phyloP scores from a whole-genome alignment of 2,113 vertebrate species.

The Chaenogobius annularis region DNA sequence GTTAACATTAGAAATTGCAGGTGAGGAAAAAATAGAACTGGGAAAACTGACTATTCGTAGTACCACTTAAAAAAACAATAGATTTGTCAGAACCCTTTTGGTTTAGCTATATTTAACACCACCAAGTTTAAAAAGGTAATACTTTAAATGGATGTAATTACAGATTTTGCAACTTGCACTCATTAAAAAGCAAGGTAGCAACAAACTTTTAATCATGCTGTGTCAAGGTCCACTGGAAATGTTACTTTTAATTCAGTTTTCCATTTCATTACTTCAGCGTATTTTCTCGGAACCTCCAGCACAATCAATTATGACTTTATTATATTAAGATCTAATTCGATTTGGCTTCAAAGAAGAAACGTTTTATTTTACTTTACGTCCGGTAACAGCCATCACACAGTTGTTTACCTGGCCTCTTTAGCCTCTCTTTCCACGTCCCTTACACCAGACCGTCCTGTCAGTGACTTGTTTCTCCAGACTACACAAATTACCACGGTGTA shows the following conservation, averaged over 20 bases:
- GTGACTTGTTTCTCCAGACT: conserved; percentile 15
- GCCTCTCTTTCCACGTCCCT: conserved; percentile 1
- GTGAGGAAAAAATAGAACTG: neutral
- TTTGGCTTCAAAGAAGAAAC: neutral
- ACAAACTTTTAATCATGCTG: conserved; percentile 10
- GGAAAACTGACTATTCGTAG: neutral
- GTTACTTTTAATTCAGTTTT: conserved; percentile 8
- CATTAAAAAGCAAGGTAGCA: neutral
- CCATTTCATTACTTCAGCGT: conserved; percentile 5
- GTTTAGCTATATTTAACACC: conserved; percentile 12
- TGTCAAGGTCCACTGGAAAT: conserved; percentile 13
- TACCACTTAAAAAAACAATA: conserved; percentile 22
- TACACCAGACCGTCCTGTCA: neutral
- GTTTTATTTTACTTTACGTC: neutral
- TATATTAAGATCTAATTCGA: neutral
- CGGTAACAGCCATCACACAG: neutral
- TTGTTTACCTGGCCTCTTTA: conserved; percentile 1
- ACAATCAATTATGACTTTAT: neutral
- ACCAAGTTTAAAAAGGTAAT: conserved; percentile 3
- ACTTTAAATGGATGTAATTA: neutral
- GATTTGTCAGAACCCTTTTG: conserved; percentile 24
- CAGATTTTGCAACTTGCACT: neutral
- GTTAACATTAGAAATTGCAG: neutral
- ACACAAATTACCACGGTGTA: conserved; percentile 37
- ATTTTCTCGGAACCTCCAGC: neutral